Conservation (phyloP, 1,140 invertebrate species). For the Bombus ignitus region DNA sequence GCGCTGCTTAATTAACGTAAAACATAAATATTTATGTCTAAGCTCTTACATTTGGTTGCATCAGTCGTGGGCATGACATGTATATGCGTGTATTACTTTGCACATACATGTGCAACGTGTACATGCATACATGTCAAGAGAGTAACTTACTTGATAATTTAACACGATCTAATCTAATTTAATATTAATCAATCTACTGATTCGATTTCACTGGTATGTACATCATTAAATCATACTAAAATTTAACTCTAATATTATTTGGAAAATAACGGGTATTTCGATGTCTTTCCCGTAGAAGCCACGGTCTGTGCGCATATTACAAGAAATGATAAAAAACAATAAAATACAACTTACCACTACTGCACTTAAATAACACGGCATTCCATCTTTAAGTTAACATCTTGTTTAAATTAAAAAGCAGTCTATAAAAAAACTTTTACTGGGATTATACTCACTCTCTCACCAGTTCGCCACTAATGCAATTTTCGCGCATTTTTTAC, state of each 20-base stretch:
- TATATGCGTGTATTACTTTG: slow-evolving; percentile 9
- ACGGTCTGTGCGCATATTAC: no score
- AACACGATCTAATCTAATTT: slow-evolving; percentile 6
- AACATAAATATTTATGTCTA: slow-evolving; percentile 70
- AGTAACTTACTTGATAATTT: slow-evolving; percentile 4
- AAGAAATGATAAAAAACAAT: slow-evolving; percentile 7
- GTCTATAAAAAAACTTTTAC: slow-evolving; percentile 57
- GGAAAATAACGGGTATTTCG: not conserved
- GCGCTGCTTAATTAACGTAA: slow-evolving; percentile 32
- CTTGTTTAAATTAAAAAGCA: slow-evolving; percentile 40
- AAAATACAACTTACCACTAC: slow-evolving; percentile 37
- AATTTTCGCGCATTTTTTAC: not conserved
- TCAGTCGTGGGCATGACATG: slow-evolving; percentile 72
- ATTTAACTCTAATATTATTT: slow-evolving; percentile 11
- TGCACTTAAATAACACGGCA: slow-evolving; percentile 56
- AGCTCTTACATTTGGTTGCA: slow-evolving; percentile 76
- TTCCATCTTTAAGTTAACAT: slow-evolving; percentile 46
- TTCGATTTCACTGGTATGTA: slow-evolving; percentile 34
- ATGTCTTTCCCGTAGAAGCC: not conserved
- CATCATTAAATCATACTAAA: slow-evolving; percentile 38
- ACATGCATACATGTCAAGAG: slow-evolving; percentile 34
- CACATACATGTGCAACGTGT: slow-evolving; percentile 29
- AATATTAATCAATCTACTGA: slow-evolving; percentile 17
- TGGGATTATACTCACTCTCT: slow-evolving; percentile 39
- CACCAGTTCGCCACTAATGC: slow-evolving; percentile 19